Percentiles rank a stretch among this genome's conserved stretches.
Evolutionary conservation across 2,797 vertebrate genomes (phyloP).

Genomic region (Hippocampus kuda): DNA sequence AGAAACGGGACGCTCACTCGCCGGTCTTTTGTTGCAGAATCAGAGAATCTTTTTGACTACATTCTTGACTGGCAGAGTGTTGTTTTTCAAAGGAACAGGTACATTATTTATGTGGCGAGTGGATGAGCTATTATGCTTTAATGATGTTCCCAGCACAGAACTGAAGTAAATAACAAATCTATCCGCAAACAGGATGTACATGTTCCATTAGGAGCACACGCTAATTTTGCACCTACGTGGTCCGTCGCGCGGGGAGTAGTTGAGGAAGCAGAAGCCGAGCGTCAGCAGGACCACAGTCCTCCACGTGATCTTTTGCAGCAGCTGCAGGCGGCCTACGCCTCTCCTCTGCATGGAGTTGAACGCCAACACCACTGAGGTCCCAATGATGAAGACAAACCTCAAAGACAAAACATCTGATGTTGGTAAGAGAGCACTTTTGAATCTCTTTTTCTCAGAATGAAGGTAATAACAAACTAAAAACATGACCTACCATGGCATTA

Average conservation of each 20-base stretch:
- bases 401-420: conserved; percentile 8
- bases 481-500: conserved; percentile 77
- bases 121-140: conserved; percentile 12
- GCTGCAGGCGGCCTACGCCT: conserved; percentile 52
- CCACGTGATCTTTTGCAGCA: conserved; percentile 58
- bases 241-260: conserved; percentile 67
- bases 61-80: conserved; percentile 3
- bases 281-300: conserved; percentile 55
- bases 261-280: conserved; percentile 66
- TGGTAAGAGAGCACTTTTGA: neutral
- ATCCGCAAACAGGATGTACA: neutral
- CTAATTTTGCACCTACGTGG: conserved; percentile 48
- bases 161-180: conserved; percentile 10
- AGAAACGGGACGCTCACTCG: neutral
- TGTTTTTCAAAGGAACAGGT: conserved; percentile 7
- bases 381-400: conserved; percentile 71
- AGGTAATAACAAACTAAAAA: neutral
- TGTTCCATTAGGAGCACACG: neutral
- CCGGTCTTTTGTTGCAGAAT: neutral
- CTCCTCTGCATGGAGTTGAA: conserved; percentile 62
- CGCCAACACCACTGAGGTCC: conserved; percentile 63
- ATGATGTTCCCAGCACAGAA: conserved; percentile 11
- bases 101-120: conserved; percentile 5
- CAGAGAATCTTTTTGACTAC: neutral
- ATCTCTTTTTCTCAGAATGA: neutral